Evolutionary conservation across 2,797 vertebrate genomes (phyloP), one percentile per base, ranked within the genome.

Genomic region (Borostomias antarcticus): DNA sequence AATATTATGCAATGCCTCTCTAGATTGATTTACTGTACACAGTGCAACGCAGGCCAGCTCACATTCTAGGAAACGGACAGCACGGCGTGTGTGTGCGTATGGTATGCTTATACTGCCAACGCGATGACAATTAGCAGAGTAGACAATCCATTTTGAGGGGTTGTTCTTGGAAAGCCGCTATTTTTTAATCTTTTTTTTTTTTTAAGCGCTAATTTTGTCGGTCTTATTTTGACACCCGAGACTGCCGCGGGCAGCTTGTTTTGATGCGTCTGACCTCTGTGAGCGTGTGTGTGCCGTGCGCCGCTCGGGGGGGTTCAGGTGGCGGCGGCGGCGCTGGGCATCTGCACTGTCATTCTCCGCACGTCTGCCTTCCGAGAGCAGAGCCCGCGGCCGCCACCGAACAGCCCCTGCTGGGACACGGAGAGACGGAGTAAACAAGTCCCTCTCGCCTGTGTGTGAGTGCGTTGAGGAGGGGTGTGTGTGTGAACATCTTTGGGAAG

Each of bases 401-500:
- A 7, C 85, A 87, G 85, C 77, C 80, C 73, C 75, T 81, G 86
- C 79, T 78, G 63, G 73, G 78, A 79, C 83, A 26, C 33, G 62
- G 79, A 62, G 40, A 71, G 75, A 75, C 78, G 82, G 69, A 69
- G 85, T 90, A 90, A 91, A 89, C 87, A 90, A 86, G 82, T 61
- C 68, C 66, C 82, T 75, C 78, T 82, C 81, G 63, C 81, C 69
- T 76, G 75, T 0, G 59, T 17, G 70, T 37, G 59, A 33, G 19
- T 40, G 32, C 58, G 69, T 6, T 76, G 71, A 70, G 68, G 50
- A 30, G 32, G 8, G 23, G 57, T 37, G 5, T 50, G 26, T 30
- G 26, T n/a, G 43, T n/a, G 1, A 3, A 11, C 17, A 45, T 9
- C 3, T 45, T 5, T 45, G 17, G n/a, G n/a, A n/a, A n/a, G n/a